Evolutionary conservation across 2,888 invertebrate genomes (phyloP), one percentile per base, ranked within the genome.

Genomic region (Deilephila elpenor): DNA sequence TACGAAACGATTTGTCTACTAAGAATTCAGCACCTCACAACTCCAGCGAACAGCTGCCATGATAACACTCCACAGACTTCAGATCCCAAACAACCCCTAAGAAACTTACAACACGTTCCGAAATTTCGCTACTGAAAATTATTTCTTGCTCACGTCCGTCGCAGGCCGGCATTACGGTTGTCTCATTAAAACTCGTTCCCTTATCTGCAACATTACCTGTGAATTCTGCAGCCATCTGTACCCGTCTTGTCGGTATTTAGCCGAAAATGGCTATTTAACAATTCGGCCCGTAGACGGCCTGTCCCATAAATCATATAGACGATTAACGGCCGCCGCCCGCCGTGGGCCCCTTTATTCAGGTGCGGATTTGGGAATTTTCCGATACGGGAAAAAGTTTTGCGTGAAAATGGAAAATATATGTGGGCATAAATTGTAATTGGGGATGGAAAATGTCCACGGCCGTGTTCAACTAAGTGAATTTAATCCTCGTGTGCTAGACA

Each of bases 261-360:
- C 78, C 79, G 67, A 75, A 83, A 86, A 85, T 83, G 81, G 80
- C 78, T 84, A 82, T 85, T 84, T 82, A 83, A 84, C 82, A 83
- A 78, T 80, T 79, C 75, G 73, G 75, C 74, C 74, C 59, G 64
- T 64, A 73, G 72, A 73, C 72, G 73, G 75, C 70, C 61, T 71
- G 71, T 71, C 71, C 73, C 70, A 76, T 77, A 75, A 77, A 77
- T 77, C 77, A 76, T 75, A 70, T 70, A 59, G 59, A 56, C 70
- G 74, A 75, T 75, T 74, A 74, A 75, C 74, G 74, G 74, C 53
- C 59, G 74, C 53, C 59, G 44, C 44, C 25, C 67, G 11, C 14
- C 44, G 62, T 37, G 67, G 67, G 17, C 67, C 67, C 5, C 17
- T 67, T 51, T n/a, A 56, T 51, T 51, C 25, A 14, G 67, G 67